Conservation (phyloP, 2,113 vertebrate genomes). For the Carettochelys insculpta region DNA sequence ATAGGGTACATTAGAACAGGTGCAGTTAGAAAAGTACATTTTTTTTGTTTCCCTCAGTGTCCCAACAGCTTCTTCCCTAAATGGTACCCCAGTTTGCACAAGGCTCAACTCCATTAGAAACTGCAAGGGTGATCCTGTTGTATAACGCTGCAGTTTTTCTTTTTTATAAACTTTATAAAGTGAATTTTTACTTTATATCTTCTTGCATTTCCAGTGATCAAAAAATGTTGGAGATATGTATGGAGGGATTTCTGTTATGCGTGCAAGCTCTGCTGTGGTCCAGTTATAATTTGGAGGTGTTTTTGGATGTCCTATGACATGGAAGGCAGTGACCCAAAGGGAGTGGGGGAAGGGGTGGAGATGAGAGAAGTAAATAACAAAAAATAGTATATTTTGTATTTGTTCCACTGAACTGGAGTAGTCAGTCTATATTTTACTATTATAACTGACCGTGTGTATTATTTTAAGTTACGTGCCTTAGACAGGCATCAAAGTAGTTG, state of each 20-base stretch:
- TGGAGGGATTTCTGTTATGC: not conserved
- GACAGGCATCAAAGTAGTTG: not conserved
- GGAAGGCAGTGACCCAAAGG: not conserved
- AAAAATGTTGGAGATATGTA: not conserved
- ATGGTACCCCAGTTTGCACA: not conserved
- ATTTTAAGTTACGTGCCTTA: not conserved
- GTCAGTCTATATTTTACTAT: accelerated
- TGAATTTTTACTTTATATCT: not conserved
- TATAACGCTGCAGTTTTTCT: not conserved
- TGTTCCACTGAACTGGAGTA: not conserved
- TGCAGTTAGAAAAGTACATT: accelerated
- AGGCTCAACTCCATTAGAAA: not conserved
- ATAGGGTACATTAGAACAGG: not conserved
- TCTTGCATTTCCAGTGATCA: not conserved
- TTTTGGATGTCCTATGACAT: accelerated
- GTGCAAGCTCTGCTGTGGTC: accelerated
- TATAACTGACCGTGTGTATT: accelerated
- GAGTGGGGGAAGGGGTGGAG: not conserved
- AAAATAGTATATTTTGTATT: accelerated
- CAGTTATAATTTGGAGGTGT: not conserved
- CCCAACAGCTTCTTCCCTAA: not conserved
- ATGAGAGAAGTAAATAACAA: not conserved
- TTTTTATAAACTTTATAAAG: not conserved
- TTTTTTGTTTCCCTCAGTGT: not conserved
- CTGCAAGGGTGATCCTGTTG: not conserved